Percentiles rank a stretch among this genome's conserved stretches.
phyloP scores from a whole-genome alignment of 2,797 vertebrate species.

The Peromyscus eremicus region DNA sequence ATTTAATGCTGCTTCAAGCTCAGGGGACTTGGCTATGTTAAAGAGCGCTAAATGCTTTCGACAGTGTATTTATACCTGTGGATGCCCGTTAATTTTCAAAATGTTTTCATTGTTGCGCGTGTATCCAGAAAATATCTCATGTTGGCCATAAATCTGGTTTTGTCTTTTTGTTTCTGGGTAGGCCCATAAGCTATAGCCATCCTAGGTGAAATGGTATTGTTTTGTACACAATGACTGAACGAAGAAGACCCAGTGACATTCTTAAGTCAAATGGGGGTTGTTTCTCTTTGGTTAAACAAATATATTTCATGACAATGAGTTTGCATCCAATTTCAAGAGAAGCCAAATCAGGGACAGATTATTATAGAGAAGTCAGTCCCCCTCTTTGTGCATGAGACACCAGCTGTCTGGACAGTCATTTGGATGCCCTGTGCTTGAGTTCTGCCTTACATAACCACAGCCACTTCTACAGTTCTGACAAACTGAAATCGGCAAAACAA shows the following conservation, averaged over 20 bases:
- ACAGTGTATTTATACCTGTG: slow-evolving; percentile 82
- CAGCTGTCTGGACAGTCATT: not conserved
- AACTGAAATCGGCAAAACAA: not conserved
- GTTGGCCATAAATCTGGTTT: slow-evolving; percentile 72
- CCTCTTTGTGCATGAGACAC: not conserved
- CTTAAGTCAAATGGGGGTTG: slow-evolving; percentile 83
- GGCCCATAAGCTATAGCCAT: slow-evolving; percentile 82
- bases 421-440: not conserved
- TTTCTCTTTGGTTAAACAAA: slow-evolving; percentile 82
- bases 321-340: slow-evolving; percentile 82
- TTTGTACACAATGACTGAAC: slow-evolving; percentile 82
- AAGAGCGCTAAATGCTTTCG: slow-evolving; percentile 81
- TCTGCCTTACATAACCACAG: not conserved
- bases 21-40: slow-evolving; percentile 79
- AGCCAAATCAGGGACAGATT: slow-evolving; percentile 80
- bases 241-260: slow-evolving; percentile 82
- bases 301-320: slow-evolving; percentile 70
- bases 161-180: slow-evolving; percentile 66
- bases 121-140: slow-evolving; percentile 80
- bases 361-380: not conserved
- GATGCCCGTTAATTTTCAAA: slow-evolving; percentile 80
- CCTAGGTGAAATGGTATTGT: slow-evolving; percentile 84
- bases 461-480: not conserved
- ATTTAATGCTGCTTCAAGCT: slow-evolving; percentile 78
- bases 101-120: slow-evolving; percentile 80